Evolutionary conservation across 2,797 vertebrate species (phyloP).

Genomic region (Melanogrammus aeglefinus): DNA sequence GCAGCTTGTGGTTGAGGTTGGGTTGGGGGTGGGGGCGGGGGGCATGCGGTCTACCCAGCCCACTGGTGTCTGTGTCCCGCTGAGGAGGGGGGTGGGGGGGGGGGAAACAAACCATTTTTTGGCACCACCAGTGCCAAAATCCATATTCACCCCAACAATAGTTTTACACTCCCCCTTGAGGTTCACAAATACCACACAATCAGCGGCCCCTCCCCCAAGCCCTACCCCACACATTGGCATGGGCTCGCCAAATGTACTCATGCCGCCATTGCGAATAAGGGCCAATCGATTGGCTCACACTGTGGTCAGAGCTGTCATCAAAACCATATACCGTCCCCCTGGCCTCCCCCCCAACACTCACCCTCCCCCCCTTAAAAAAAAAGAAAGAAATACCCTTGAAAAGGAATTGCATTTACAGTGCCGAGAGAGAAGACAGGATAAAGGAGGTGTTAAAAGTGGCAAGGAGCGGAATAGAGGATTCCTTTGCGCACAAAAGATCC

Average conservation of each 20-base stretch:
- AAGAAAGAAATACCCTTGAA: constrained; percentile 39
- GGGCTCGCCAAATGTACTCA: constrained; percentile 67
- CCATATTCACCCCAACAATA: constrained; percentile 68
- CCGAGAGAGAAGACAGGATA: constrained; percentile 51
- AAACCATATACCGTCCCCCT: constrained; percentile 49
- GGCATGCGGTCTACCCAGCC: neutral
- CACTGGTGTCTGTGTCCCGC: neutral
- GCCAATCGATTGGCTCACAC: constrained; percentile 67
- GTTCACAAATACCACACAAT: constrained; percentile 72
- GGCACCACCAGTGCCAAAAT: constrained; percentile 42
- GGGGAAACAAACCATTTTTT: neutral
- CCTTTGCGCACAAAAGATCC: constrained; percentile 68
- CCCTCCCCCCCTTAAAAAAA: constrained; percentile 20
- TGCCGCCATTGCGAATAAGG: constrained; percentile 64
- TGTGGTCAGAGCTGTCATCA: constrained; percentile 54
- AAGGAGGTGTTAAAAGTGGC: constrained; percentile 54
- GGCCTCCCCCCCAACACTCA: constrained; percentile 16
- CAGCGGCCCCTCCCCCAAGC: constrained; percentile 57
- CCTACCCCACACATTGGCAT: constrained; percentile 47
- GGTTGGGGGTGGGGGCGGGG: neutral
- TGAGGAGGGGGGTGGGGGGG: neutral
- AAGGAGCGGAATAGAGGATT: constrained; percentile 58
- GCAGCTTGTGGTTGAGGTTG: neutral
- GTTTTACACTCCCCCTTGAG: constrained; percentile 63
- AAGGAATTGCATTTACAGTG: constrained; percentile 65